A percentile compares a stretch with the other conserved stretches of the same genome.
Evolutionary conservation across 2,888 invertebrate species (phyloP).

Genomic region (Sinohyriopsis cumingii): DNA sequence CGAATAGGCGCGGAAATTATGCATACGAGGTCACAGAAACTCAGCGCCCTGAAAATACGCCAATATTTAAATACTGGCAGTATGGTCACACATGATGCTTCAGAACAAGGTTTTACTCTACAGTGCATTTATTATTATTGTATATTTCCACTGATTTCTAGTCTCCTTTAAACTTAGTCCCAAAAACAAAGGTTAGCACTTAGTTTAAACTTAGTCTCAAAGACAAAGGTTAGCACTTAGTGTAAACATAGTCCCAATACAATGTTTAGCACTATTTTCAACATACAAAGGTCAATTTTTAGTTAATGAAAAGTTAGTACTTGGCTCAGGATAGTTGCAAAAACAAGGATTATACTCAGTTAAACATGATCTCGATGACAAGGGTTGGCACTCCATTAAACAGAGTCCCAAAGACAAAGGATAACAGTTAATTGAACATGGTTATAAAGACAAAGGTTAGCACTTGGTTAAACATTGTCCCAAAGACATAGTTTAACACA

Average conservation of each 20-base stretch:
- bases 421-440: slow-evolving; percentile 80
- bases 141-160: too few relatives aligned
- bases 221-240: slow-evolving; percentile 83
- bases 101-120: too few relatives aligned
- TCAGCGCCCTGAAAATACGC: too few relatives aligned
- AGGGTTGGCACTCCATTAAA: slow-evolving; percentile 79
- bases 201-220: slow-evolving; percentile 92
- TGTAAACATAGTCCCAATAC: slow-evolving; percentile 97
- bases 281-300: slow-evolving; percentile 74
- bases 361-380: slow-evolving; percentile 96
- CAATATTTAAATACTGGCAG: too few relatives aligned
- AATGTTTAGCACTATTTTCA: slow-evolving; percentile 80
- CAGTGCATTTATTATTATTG: too few relatives aligned
- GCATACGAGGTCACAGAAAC: too few relatives aligned
- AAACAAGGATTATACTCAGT: slow-evolving; percentile 83
- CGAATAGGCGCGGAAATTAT: too few relatives aligned
- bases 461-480: too few relatives aligned
- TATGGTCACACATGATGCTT: too few relatives aligned
- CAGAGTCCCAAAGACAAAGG: slow-evolving; percentile 97
- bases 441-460: slow-evolving; percentile 95
- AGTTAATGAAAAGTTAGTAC: slow-evolving; percentile 80
- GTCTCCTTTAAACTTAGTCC: slow-evolving; percentile 83
- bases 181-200: slow-evolving; percentile 88
- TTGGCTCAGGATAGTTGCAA: slow-evolving; percentile 84
- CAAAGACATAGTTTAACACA: too few relatives aligned